phyloP scores from a whole-genome alignment of 2,888 invertebrate species.

The Odontocolon sp. region DNA sequence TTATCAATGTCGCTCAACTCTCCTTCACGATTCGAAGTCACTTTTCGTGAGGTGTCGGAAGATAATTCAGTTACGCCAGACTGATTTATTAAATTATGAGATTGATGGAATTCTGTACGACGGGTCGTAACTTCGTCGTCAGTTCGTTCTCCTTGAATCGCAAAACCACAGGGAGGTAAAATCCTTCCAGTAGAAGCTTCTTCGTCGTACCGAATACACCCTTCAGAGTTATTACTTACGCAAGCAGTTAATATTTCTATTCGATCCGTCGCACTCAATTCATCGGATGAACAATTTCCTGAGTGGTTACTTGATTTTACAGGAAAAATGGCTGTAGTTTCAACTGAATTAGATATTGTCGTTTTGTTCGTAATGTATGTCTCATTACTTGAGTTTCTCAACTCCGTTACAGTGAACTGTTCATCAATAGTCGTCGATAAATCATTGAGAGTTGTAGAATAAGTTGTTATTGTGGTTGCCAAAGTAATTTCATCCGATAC shows the following conservation, averaged over 20 bases:
- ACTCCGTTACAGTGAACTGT: background rate
- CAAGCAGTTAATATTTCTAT: background rate
- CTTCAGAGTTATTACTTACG: background rate
- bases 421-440: background rate
- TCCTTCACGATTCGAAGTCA: background rate
- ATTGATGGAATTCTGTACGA: background rate
- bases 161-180: slow-evolving; percentile 35
- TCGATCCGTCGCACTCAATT: background rate
- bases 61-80: background rate
- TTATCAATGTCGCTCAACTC: slow-evolving; percentile 1
- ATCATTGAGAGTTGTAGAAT: background rate
- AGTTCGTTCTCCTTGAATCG: no score
- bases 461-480: background rate
- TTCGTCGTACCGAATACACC: background rate
- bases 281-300: background rate
- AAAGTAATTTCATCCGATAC: background rate
- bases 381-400: background rate
- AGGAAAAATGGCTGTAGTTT: background rate
- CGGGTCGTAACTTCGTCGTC: background rate
- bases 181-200: slow-evolving; percentile 42
- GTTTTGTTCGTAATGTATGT: background rate
- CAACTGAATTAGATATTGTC: background rate
- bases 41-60: background rate
- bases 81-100: background rate
- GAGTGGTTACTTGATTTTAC: background rate